Evolutionary conservation across 2,113 vertebrate genomes (phyloP), one percentile per base, ranked within the genome.

Genomic region (Shinisaurus crocodilurus): DNA sequence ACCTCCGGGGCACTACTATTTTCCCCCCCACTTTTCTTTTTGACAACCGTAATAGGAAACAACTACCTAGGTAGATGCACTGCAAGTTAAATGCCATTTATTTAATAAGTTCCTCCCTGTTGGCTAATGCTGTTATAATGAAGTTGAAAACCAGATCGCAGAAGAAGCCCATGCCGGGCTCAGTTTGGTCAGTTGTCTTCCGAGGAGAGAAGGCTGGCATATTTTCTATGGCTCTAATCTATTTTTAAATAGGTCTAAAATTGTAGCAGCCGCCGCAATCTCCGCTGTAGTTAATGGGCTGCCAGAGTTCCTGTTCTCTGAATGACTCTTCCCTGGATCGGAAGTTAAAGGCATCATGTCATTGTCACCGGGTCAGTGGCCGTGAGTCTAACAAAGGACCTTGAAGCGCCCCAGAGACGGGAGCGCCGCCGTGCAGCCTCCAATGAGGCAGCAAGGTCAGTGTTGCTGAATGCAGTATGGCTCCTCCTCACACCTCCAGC

Each of bases 41-140:
- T 15, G 91, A 70, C 89, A 70, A 65, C 88, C 54, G 48, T 93
- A 92, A 86, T 87, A 75, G 81, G 89, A 92, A 89, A 90, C 72
- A 92, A 25, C 82, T 89, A 87, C 86, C 90, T 91, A 93, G 91
- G 91, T 92, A 95, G 94, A 94, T 95, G 85, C 50, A 85, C 95
- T 92, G 95, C 77, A 77, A 69, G 16, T 76, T 50, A 96, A 96
- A 94, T 96, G 94, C 92, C 94, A 96, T 96, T 96, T 95, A 97
- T 96, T 97, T 97, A 91, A 96, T 97, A 96, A 95, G 94, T 95
- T 94, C 90, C 93, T 95, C 94, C 83, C 91, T 94, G 95, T 94
- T 95, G 93, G 93, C 93, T 96, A 94, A 96, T 96, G 95, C 94
- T 94, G 91, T 88, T 93, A 86, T 96, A 97, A 97, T 97, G 95